These are phyloP conservation scores for Chromis chromis DNA, from an alignment of 2,797 vertebrate genomes.

Conservation along the genomic window DNA sequence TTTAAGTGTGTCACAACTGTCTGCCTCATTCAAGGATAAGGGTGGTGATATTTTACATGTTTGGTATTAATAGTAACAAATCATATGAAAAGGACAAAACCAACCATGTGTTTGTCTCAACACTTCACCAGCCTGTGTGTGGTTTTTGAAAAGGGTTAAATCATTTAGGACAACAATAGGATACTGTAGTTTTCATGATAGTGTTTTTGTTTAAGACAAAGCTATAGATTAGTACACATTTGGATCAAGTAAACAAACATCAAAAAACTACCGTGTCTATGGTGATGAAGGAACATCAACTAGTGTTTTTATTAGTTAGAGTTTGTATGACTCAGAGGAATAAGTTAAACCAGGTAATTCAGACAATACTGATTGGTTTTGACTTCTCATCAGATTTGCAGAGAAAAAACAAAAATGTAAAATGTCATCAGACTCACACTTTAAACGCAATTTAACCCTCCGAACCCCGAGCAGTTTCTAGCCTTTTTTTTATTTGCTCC, in stretches of 20 bases:
- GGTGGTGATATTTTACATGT: conserved; percentile 4
- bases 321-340: too few species aligned
- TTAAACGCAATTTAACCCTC: neutral
- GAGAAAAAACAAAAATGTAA: conserved; percentile 1
- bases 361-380: conserved; percentile 1
- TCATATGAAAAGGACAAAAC: neutral
- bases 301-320: neutral
- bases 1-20: neutral
- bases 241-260: neutral
- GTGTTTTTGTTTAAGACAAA: neutral
- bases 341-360: too few species aligned
- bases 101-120: neutral
- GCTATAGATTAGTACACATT: neutral
- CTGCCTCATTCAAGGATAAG: neutral
- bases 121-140: neutral
- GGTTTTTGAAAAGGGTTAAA: too few species aligned
- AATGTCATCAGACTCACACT: neutral
- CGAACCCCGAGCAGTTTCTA: too few species aligned
- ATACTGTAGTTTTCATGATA: neutral
- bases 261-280: neutral
- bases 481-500: too few species aligned
- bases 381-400: conserved; percentile 18
- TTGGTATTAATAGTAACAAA: neutral
- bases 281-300: neutral
- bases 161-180: neutral